Conservation (phyloP, 2,888 invertebrate species). For the Troilus luridus region DNA sequence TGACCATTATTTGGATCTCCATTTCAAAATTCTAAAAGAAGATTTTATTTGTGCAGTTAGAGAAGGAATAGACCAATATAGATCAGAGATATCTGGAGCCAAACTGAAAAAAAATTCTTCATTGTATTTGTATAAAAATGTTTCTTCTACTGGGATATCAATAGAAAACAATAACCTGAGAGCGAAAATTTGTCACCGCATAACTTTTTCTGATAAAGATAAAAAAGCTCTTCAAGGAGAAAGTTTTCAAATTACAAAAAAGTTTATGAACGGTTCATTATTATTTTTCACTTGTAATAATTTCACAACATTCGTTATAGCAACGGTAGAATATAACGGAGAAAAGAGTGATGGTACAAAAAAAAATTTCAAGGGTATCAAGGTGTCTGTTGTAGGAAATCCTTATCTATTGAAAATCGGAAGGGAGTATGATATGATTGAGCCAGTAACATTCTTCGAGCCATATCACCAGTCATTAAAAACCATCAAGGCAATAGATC, state of each 20-base stretch:
- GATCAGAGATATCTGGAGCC: slow-evolving; percentile 23
- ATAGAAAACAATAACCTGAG: slow-evolving; percentile 64
- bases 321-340: slow-evolving; percentile 75
- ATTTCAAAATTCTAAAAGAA: slow-evolving; percentile 83
- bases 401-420: slow-evolving; percentile 68
- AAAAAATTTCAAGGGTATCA: slow-evolving; percentile 67
- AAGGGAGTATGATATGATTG: slow-evolving; percentile 77
- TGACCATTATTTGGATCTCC: slow-evolving; percentile 84
- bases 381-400: slow-evolving; percentile 67
- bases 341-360: slow-evolving; percentile 70
- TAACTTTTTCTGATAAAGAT: slow-evolving; percentile 65
- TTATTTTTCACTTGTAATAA: slow-evolving; percentile 80
- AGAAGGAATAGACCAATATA: slow-evolving; percentile 71
- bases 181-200: slow-evolving; percentile 62
- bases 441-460: slow-evolving; percentile 85
- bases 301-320: slow-evolving; percentile 80
- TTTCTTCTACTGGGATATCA: slow-evolving; percentile 68
- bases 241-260: slow-evolving; percentile 72
- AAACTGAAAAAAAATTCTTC: slow-evolving; percentile 69
- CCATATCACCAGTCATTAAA: slow-evolving; percentile 83
- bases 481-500: slow-evolving; percentile 76
- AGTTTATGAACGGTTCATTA: slow-evolving; percentile 81
- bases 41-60: slow-evolving; percentile 84
- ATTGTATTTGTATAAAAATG: slow-evolving; percentile 72
- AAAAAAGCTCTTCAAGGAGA: slow-evolving; percentile 67